phyloP scores from a whole-genome alignment of 2,797 vertebrate species.

The Cryptoprocta ferox region DNA sequence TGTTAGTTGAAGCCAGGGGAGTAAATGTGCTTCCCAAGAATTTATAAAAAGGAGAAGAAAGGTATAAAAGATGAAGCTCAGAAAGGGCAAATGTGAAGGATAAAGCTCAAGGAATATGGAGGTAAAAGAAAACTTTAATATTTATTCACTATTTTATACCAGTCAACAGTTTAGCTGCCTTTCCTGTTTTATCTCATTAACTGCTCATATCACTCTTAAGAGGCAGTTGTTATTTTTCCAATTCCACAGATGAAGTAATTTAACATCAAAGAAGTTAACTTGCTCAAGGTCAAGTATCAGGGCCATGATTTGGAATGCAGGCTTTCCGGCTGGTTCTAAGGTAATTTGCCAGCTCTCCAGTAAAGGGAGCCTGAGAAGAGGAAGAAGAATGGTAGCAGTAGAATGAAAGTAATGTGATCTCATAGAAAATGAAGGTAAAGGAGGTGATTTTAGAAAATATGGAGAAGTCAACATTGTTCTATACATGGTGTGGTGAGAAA shows the following conservation, averaged over 20 bases:
- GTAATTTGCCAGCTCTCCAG: background rate
- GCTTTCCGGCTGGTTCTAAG: background rate
- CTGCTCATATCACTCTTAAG: background rate
- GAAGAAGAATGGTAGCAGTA: background rate
- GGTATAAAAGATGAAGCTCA: background rate
- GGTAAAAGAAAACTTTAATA: background rate
- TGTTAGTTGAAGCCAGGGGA: background rate
- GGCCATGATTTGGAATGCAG: background rate
- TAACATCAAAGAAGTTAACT: background rate
- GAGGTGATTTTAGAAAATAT: background rate
- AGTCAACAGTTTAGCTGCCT: background rate
- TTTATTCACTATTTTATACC: constrained; percentile 1
- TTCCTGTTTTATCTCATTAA: background rate
- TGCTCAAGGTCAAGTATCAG: background rate
- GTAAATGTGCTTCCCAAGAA: background rate
- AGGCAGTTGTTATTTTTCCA: background rate
- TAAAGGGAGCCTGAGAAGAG: background rate
- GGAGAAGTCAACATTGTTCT: background rate
- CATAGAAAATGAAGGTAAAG: background rate
- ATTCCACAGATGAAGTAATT: constrained; percentile 40
- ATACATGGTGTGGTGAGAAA: background rate
- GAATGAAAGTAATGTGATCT: background rate
- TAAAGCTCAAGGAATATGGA: background rate
- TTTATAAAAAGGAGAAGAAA: background rate
- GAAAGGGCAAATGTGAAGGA: background rate